Evolutionary conservation across 1,140 invertebrate genomes (phyloP).

Genomic region (silkworm (Bombyx mori)): ASM3026992v2 NC_085129.1:8918501-8919000

Average conservation of each 20-base stretch:
- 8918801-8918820: background rate
- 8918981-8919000: too few relatives aligned
- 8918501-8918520: slow-evolving; percentile 6
- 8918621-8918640: slow-evolving; percentile 11
- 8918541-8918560: slow-evolving; percentile 12
- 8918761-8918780: background rate
- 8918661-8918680: background rate
- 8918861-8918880: slow-evolving; percentile 4
- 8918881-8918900: slow-evolving; percentile 5
- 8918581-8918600: slow-evolving; percentile 14
- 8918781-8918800: background rate
- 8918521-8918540: slow-evolving; percentile 8
- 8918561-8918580: slow-evolving; percentile 9
- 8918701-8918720: slow-evolving; percentile 10
- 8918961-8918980: background rate
- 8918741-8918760: slow-evolving; percentile 13
- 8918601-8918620: slow-evolving; percentile 11
- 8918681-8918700: slow-evolving; percentile 8
- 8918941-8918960: slow-evolving; percentile 3
- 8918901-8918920: slow-evolving; percentile 7
- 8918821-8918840: background rate
- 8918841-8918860: background rate
- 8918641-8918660: slow-evolving; percentile 11
- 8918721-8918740: slow-evolving; percentile 10
- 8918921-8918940: slow-evolving; percentile 5